phyloP scores from a whole-genome alignment of 2,797 vertebrate species.

The Phoxinus dragarum region DNA sequence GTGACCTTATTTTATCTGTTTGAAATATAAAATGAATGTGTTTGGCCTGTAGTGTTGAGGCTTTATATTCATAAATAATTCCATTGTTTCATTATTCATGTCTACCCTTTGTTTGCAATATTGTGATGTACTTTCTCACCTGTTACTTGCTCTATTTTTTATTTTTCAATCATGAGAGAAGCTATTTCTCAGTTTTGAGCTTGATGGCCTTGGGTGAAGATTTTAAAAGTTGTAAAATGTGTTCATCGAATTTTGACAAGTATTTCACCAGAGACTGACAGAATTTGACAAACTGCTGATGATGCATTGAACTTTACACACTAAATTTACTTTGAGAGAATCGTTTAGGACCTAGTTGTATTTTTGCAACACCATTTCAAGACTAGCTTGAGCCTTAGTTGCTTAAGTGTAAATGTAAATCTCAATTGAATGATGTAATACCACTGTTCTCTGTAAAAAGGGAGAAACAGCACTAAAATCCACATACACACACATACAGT shows the following conservation, averaged over 20 bases:
- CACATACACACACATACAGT: neutral
- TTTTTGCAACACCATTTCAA: conserved; percentile 33
- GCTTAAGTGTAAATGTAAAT: conserved; percentile 11
- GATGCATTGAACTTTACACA: conserved; percentile 32
- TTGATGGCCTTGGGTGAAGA: neutral
- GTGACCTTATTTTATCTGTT: conserved; percentile 62
- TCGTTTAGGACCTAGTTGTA: conserved; percentile 48
- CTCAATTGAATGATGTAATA: neutral
- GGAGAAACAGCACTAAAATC: neutral
- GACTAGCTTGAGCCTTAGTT: conserved; percentile 38
- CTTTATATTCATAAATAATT: conserved; percentile 44
- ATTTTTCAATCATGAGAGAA: neutral
- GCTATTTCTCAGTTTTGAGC: neutral
- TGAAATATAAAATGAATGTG: conserved; percentile 65
- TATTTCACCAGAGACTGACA: conserved; percentile 21
- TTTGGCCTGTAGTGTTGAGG: conserved; percentile 59
- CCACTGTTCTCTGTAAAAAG: conserved; percentile 8
- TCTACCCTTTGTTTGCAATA: neutral
- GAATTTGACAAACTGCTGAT: conserved; percentile 50
- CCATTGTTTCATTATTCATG: conserved; percentile 40
- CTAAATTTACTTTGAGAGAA: conserved; percentile 32
- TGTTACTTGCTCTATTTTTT: neutral
- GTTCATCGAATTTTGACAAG: neutral
- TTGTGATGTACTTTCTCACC: neutral
- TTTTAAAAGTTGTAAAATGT: neutral